These are phyloP conservation scores for Phallusia fumigata DNA, from an alignment of 23 tunicate genomes.

Conservation along the genomic window DNA sequence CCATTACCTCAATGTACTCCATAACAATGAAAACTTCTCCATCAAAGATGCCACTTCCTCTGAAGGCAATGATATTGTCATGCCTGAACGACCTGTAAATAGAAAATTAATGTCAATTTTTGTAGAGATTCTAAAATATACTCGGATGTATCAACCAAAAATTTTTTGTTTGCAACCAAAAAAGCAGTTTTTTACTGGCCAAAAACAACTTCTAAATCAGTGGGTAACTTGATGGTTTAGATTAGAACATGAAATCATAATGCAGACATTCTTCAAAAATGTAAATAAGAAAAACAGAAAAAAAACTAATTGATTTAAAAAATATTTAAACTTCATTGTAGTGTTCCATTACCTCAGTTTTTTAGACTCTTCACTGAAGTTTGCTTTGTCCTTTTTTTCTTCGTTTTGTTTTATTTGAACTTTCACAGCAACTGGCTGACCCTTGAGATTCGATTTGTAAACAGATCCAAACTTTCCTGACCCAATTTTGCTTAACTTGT, in stretches of 20 bases:
- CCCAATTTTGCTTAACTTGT: constrained; percentile 17
- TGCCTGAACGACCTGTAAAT: constrained; percentile 52
- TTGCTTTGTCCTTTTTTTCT: not conserved
- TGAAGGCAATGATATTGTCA: constrained; percentile 63
- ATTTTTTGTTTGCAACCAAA: no score
- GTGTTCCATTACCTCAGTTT: constrained; percentile 23
- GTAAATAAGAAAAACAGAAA: not conserved
- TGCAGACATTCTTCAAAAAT: not conserved
- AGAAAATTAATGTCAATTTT: no score
- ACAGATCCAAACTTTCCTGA: constrained; percentile 59
- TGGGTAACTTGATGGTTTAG: no score
- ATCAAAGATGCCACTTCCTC: constrained; percentile 59
- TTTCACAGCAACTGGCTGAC: constrained; percentile 47
- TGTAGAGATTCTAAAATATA: no score
- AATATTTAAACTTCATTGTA: not conserved
- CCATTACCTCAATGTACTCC: constrained; percentile 60
- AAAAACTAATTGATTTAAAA: not conserved
- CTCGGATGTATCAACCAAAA: no score
- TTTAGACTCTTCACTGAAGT: constrained; percentile 18
- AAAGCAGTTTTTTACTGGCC: no score
- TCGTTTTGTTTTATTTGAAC: constrained; percentile 5
- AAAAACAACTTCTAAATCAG: no score
- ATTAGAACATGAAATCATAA: not conserved
- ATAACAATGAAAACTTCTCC: constrained; percentile 53
- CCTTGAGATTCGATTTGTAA: constrained; percentile 20